These are phyloP conservation scores for Poeciliopsis gracilis DNA, from an alignment of 2,797 vertebrate species.

Conservation along the genomic window DNA sequence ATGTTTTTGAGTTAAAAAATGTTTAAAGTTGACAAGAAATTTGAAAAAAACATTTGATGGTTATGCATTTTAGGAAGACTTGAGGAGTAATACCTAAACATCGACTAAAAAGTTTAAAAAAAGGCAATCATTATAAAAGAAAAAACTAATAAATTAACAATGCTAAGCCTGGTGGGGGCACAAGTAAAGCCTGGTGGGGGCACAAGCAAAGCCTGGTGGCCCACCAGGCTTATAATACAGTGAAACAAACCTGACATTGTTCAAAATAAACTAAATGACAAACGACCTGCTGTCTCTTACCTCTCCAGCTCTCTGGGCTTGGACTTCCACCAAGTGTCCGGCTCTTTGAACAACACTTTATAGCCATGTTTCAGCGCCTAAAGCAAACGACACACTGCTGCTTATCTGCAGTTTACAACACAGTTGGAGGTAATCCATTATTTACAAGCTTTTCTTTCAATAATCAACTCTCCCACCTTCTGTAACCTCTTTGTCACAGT, in stretches of 20 bases:
- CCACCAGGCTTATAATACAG: no score
- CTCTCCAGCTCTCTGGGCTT: slow-evolving; percentile 94
- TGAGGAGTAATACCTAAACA: no score
- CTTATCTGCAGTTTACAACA: slow-evolving; percentile 10
- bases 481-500: neutral
- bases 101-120: no score
- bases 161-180: no score
- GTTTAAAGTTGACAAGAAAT: no score
- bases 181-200: no score
- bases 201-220: no score
- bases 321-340: slow-evolving; percentile 96
- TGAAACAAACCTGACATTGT: neutral
- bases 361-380: slow-evolving; percentile 92
- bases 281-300: slow-evolving; percentile 73
- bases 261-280: neutral
- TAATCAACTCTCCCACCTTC: neutral
- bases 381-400: slow-evolving; percentile 25
- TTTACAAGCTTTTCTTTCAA: neutral
- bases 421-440: neutral
- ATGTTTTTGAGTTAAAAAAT: no score
- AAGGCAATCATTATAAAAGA: no score
- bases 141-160: no score
- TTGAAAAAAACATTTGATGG: no score
- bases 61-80: no score
- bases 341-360: slow-evolving; percentile 92